A percentile compares a stretch with the other conserved stretches of the same genome.
These are phyloP conservation scores for Elmis aenea DNA, from an alignment of 2,888 invertebrate species.

Conservation along the genomic window DNA sequence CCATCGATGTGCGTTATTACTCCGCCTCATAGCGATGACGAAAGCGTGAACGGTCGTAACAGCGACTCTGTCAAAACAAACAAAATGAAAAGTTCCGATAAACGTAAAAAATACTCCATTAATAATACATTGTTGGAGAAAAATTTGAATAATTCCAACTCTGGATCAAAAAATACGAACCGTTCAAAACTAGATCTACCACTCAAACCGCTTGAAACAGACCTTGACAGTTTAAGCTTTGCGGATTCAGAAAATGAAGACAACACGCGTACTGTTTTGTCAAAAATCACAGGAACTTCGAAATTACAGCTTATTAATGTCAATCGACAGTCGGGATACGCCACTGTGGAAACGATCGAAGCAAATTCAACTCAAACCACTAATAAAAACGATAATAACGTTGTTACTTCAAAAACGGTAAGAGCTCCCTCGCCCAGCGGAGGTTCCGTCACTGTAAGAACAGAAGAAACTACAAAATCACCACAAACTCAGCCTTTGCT, in stretches of 20 bases:
- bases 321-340: slow-evolving; percentile 42
- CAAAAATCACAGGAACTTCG: slow-evolving; percentile 17
- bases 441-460: slow-evolving; percentile 36
- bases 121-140: slow-evolving; percentile 12
- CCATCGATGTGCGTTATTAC: slow-evolving; percentile 92
- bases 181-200: slow-evolving; percentile 24
- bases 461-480: slow-evolving; percentile 27
- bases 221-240: slow-evolving; percentile 29
- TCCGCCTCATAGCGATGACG: slow-evolving; percentile 82
- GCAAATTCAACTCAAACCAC: slow-evolving; percentile 6
- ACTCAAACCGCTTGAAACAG: slow-evolving; percentile 26
- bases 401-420: slow-evolving; percentile 22
- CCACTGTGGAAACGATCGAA: slow-evolving; percentile 40
- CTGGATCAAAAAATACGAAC: slow-evolving; percentile 24
- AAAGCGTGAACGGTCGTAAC: slow-evolving; percentile 52
- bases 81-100: slow-evolving; percentile 10
- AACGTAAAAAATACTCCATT: slow-evolving; percentile 17
- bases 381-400: slow-evolving; percentile 8
- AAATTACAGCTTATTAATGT: slow-evolving; percentile 39
- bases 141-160: slow-evolving; percentile 23
- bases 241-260: slow-evolving; percentile 25
- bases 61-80: neutral
- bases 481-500: slow-evolving; percentile 36
- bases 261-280: slow-evolving; percentile 5
- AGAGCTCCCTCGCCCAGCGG: slow-evolving; percentile 43